phyloP scores from a whole-genome alignment of 53 echinoderm and acorn worm genomes.

The Echinometra lucunter region DNA sequence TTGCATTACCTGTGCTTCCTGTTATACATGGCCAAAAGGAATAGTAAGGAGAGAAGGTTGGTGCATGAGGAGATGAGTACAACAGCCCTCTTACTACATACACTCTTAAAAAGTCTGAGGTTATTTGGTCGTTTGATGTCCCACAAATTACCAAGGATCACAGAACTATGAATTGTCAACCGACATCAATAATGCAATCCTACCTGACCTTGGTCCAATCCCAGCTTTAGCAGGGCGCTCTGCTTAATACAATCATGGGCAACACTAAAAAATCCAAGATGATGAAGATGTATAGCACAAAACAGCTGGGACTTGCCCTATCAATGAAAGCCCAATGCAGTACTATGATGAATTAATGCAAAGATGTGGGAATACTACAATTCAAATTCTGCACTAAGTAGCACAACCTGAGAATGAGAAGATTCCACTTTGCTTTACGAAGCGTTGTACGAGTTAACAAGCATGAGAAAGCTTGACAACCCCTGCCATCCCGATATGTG shows the following conservation, averaged over 20 bases:
- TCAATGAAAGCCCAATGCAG: too few species aligned
- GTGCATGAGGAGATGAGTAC: not conserved
- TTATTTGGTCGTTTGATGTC: too few species aligned
- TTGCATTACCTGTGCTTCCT: slow-evolving; percentile 99
- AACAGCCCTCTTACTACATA: not conserved
- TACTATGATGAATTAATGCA: not conserved
- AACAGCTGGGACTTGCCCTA: too few species aligned
- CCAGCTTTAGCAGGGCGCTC: too few species aligned
- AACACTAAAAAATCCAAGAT: too few species aligned
- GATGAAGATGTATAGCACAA: too few species aligned
- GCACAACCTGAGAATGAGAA: slow-evolving; percentile 75
- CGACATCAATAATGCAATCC: too few species aligned
- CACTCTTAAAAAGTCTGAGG: too few species aligned
- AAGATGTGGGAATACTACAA: slow-evolving; percentile 61
- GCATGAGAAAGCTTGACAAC: slow-evolving; percentile 42
- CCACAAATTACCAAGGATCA: too few species aligned
- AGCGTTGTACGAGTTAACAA: slow-evolving; percentile 69
- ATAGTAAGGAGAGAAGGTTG: not conserved
- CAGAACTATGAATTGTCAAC: too few species aligned
- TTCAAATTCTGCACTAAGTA: slow-evolving; percentile 58
- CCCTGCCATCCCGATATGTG: slow-evolving; percentile 57
- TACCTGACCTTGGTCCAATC: too few species aligned
- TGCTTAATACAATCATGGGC: too few species aligned
- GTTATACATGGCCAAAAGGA: not conserved
- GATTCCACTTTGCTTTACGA: slow-evolving; percentile 68